Evolutionary conservation across 1,140 invertebrate species (phyloP).

Genomic region (Papilio dardanus): DNA sequence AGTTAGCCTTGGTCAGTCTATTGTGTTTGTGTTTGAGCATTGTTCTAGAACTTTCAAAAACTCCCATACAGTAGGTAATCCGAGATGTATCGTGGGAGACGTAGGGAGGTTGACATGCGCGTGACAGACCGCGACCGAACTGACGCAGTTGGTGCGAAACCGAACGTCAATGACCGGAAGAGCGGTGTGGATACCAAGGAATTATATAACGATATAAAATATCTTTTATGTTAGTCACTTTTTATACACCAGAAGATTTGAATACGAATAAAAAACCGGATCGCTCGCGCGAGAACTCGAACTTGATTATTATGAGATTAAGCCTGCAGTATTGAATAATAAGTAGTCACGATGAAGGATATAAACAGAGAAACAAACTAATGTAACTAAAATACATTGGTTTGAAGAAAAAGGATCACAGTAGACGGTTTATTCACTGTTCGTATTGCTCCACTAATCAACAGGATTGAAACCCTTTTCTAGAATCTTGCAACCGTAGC

Average conservation of each 20-base stretch:
- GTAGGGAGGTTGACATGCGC: constrained; percentile 23
- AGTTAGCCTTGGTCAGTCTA: constrained; percentile 26
- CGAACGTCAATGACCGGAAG: constrained; percentile 32
- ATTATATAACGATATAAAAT: neutral
- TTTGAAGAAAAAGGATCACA: neutral
- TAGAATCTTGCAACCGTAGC: neutral
- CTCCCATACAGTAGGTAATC: constrained; percentile 1
- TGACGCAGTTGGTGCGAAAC: constrained; percentile 30
- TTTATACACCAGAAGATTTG: neutral
- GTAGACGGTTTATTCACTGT: neutral
- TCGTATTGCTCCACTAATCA: neutral
- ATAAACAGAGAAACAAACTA: neutral
- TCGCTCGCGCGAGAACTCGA: neutral
- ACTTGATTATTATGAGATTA: constrained; percentile 3
- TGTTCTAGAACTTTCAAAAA: constrained; percentile 23
- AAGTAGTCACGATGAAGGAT: neutral
- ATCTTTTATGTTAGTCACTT: neutral
- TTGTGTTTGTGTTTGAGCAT: neutral
- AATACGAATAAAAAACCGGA: neutral
- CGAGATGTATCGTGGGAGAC: constrained; percentile 29
- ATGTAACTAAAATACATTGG: neutral
- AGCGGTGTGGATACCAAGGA: neutral
- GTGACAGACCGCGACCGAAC: constrained; percentile 14
- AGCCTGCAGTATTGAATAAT: neutral
- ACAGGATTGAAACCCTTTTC: neutral